phyloP scores from a whole-genome alignment of 53 echinoderm and acorn worm genomes.

The Hippasteria phrygiana region DNA sequence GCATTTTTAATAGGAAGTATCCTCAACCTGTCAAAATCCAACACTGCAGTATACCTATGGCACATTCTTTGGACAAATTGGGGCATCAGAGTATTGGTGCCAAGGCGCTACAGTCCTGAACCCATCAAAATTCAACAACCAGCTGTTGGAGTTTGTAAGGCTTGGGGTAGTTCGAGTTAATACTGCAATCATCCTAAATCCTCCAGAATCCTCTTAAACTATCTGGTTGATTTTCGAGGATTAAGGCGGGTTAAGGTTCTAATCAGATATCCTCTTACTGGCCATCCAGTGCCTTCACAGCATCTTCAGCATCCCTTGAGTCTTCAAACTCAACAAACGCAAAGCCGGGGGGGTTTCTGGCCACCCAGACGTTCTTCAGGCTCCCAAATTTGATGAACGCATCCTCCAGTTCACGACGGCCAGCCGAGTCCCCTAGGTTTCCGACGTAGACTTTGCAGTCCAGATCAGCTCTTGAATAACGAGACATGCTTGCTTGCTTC shows the following conservation, averaged over 20 bases:
- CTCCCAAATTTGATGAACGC: slow-evolving; percentile 80
- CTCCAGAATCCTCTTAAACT: background rate
- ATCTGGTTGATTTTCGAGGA: background rate
- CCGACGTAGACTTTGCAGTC: slow-evolving; percentile 93
- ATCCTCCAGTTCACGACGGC: slow-evolving; percentile 83
- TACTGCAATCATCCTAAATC: no score
- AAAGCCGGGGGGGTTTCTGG: slow-evolving; percentile 94
- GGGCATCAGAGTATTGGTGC: no score
- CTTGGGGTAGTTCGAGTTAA: no score
- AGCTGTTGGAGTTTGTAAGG: no score
- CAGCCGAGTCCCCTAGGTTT: slow-evolving; percentile 69
- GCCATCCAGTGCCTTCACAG: slow-evolving; percentile 77
- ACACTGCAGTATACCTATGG: no score
- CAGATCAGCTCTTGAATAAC: slow-evolving; percentile 61
- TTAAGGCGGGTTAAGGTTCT: no score
- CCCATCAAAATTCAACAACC: no score
- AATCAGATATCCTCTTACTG: slow-evolving; percentile 51
- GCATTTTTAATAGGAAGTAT: no score
- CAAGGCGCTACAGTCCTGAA: no score
- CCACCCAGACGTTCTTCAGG: slow-evolving; percentile 96
- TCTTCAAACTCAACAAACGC: slow-evolving; percentile 95
- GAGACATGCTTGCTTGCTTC: no score
- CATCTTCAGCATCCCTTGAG: slow-evolving; percentile 80
- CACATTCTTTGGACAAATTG: no score
- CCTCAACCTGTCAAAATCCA: no score